Evolutionary conservation across 2,113 vertebrate genomes (phyloP).

Genomic region (Eonycteris spelaea): DNA sequence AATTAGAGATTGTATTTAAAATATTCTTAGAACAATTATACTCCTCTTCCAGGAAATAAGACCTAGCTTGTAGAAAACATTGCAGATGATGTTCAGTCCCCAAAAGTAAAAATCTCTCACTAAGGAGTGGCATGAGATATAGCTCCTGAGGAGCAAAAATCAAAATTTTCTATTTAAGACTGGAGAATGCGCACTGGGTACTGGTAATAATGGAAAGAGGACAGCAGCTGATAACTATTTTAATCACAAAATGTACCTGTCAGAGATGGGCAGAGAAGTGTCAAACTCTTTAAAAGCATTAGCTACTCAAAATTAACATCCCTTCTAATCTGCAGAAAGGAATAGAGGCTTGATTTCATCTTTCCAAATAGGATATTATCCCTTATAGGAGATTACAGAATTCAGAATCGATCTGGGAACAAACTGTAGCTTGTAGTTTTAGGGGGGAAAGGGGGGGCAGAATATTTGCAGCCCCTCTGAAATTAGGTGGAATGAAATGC

Average conservation of each 20-base stretch:
- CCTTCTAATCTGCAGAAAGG: background rate
- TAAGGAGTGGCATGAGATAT: background rate
- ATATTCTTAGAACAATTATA: constrained; percentile 20
- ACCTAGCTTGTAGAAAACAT: background rate
- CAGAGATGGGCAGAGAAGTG: background rate
- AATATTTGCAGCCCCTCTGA: background rate
- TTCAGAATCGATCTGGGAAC: background rate
- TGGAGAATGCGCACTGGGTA: background rate
- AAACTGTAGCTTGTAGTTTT: background rate
- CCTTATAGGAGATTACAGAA: background rate
- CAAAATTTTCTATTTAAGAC: constrained; percentile 20
- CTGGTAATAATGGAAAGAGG: background rate
- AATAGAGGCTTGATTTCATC: background rate
- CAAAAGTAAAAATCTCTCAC: constrained; percentile 9
- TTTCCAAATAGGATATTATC: background rate
- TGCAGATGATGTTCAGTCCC: background rate
- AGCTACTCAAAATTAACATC: background rate
- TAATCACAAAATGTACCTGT: constrained; percentile 11
- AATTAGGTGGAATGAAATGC: background rate
- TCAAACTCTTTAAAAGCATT: constrained; percentile 30
- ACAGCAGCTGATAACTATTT: constrained; percentile 12
- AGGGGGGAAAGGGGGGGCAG: no score
- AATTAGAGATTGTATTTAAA: constrained; percentile 24
- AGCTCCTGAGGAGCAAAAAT: background rate
- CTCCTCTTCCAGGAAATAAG: background rate